phyloP scores from a whole-genome alignment of 2,113 vertebrate species.

The Microtus ochrogaster region DNA sequence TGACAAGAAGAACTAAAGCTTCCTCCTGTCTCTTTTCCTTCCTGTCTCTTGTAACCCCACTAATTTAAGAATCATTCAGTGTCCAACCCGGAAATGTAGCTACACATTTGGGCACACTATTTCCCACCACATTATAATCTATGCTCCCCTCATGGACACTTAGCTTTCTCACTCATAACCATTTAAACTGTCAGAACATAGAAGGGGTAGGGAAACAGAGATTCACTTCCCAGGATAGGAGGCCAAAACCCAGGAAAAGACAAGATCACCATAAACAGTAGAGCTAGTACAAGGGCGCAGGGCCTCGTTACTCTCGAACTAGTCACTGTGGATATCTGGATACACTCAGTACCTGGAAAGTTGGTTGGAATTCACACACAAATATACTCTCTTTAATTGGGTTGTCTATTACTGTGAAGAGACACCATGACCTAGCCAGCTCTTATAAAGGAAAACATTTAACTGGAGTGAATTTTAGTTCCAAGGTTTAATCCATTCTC shows the following conservation, averaged over 20 bases:
- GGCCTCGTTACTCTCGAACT: fast-evolving
- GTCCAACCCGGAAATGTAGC: background rate
- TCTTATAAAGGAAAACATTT: background rate
- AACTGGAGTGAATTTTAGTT: background rate
- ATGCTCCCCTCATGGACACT: background rate
- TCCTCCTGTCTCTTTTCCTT: background rate
- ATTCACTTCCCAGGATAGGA: background rate
- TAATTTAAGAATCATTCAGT: background rate
- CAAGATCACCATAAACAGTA: fast-evolving
- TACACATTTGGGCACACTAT: background rate
- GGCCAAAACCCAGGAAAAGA: background rate
- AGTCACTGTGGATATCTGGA: background rate
- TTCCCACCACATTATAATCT: background rate
- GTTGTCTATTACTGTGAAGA: background rate
- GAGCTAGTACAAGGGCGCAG: fast-evolving
- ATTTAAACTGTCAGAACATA: background rate
- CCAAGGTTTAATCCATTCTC: background rate
- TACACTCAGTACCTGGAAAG: fast-evolving
- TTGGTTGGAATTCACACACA: background rate
- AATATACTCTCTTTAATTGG: background rate
- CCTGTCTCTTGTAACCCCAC: background rate
- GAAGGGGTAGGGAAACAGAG: background rate
- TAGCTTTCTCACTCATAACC: background rate
- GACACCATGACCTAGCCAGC: background rate
- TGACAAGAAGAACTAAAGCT: background rate